Evolutionary conservation across 2,888 invertebrate genomes (phyloP).

Genomic region (Pelosia muscerda): DNA sequence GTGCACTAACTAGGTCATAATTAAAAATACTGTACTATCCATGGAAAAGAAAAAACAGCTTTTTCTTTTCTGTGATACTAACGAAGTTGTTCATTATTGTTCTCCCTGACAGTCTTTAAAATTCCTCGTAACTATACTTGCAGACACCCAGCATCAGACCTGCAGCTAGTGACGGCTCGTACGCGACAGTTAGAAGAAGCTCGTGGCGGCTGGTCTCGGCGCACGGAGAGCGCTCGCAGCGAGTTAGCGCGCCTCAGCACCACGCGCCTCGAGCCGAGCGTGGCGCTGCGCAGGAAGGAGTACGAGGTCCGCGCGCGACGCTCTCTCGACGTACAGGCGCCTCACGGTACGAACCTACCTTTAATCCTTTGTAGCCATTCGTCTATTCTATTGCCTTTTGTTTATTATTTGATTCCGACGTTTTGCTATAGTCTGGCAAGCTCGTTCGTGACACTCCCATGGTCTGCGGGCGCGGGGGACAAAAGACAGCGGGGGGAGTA

Average conservation of each 20-base stretch:
- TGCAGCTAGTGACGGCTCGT: conserved; percentile 91
- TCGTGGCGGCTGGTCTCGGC: conserved; percentile 87
- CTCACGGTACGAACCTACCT: conserved; percentile 63
- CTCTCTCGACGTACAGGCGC: conserved; percentile 81
- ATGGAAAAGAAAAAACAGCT: too few relatives aligned
- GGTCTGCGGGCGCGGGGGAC: too few relatives aligned
- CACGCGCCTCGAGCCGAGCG: conserved; percentile 91
- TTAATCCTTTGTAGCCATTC: background rate
- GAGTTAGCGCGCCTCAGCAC: conserved; percentile 89
- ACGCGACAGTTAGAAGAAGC: conserved; percentile 91
- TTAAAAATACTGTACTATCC: too few relatives aligned
- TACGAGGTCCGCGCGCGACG: conserved; percentile 88
- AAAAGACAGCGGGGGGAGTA: too few relatives aligned
- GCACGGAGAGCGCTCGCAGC: conserved; percentile 89
- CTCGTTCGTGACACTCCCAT: too few relatives aligned
- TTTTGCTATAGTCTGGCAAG: too few relatives aligned
- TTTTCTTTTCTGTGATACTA: too few relatives aligned
- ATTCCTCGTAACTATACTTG: background rate
- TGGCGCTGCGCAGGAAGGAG: conserved; percentile 90
- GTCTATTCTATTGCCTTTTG: background rate
- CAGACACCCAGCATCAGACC: conserved; percentile 80
- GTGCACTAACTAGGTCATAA: too few relatives aligned
- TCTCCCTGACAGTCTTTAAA: too few relatives aligned
- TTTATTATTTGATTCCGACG: too few relatives aligned
- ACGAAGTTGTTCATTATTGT: too few relatives aligned